Conservation (phyloP, 2,888 invertebrate genomes). For the Leucozona laternaria region DNA sequence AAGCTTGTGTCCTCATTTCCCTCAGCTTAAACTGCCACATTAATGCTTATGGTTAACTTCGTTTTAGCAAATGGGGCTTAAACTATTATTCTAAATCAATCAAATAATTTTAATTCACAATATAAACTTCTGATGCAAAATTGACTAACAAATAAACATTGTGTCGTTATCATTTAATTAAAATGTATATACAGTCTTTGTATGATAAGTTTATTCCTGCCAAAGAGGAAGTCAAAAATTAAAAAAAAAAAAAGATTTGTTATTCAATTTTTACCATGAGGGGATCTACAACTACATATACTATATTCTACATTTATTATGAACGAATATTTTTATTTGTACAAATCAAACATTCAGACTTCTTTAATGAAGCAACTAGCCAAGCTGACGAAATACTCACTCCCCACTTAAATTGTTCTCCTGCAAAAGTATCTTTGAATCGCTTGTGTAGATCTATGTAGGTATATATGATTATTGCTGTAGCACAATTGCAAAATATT, state of each 20-base stretch:
- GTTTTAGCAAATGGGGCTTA: no score
- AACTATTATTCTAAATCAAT: background rate
- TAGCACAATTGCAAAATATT: conserved; percentile 56
- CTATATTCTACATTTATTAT: background rate
- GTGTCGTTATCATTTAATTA: conserved; percentile 15
- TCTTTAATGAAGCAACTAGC: conserved; percentile 25
- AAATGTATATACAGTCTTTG: background rate
- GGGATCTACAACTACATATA: background rate
- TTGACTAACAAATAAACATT: background rate
- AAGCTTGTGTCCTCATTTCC: no score
- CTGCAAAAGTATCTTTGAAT: conserved; percentile 12
- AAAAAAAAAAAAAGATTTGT: background rate
- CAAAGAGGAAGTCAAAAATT: background rate
- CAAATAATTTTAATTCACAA: background rate
- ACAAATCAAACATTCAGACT: conserved; percentile 15
- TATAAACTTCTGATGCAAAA: background rate
- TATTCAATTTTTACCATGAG: conserved; percentile 18
- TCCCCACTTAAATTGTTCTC: background rate
- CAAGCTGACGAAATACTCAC: background rate
- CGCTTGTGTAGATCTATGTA: background rate
- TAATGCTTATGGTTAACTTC: no score
- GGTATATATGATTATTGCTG: background rate
- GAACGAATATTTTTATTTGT: conserved; percentile 12
- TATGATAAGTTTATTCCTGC: background rate
- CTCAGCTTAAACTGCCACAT: no score